Percentiles rank a stretch among this genome's conserved stretches.
phyloP scores from a whole-genome alignment of 2,888 invertebrate genomes.

The Theodoxus fluviatilis region DNA sequence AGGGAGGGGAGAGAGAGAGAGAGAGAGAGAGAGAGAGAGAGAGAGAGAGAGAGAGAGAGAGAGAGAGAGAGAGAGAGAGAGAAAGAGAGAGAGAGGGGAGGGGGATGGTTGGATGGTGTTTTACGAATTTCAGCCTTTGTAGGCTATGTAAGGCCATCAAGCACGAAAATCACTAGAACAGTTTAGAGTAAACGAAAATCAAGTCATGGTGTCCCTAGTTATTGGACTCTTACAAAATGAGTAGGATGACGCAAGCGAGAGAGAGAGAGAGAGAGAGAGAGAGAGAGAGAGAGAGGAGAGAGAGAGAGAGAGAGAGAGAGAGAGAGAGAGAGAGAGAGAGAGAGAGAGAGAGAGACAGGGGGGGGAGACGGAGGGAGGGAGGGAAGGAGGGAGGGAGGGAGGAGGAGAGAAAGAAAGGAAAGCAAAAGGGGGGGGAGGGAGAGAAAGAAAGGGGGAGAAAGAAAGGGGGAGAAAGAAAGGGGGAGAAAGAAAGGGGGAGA shows the following conservation, averaged over 20 bases:
- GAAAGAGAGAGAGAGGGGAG: background rate
- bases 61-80: conserved; percentile 8
- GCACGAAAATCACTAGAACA: too few species aligned
- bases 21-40: conserved; percentile 1
- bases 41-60: background rate
- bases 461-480: background rate
- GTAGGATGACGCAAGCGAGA: background rate
- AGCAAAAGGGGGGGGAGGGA: too few species aligned
- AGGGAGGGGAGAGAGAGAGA: background rate
- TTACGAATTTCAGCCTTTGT: too few species aligned
- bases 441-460: background rate
- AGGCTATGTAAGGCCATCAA: too few species aligned
- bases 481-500: background rate
- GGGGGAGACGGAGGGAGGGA: background rate
- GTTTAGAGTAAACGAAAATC: too few species aligned
- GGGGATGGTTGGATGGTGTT: too few species aligned
- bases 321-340: background rate
- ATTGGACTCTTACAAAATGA: too few species aligned
- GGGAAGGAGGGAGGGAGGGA: background rate
- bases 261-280: conserved; percentile 1
- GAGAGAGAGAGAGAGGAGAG: background rate
- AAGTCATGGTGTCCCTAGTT: too few species aligned
- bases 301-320: conserved; percentile 3
- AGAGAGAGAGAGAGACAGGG: background rate
- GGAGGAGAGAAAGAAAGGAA: background rate